These are phyloP conservation scores for Lysandra coridon DNA, from an alignment of 2,888 invertebrate genomes.

Conservation along the genomic window DNA sequence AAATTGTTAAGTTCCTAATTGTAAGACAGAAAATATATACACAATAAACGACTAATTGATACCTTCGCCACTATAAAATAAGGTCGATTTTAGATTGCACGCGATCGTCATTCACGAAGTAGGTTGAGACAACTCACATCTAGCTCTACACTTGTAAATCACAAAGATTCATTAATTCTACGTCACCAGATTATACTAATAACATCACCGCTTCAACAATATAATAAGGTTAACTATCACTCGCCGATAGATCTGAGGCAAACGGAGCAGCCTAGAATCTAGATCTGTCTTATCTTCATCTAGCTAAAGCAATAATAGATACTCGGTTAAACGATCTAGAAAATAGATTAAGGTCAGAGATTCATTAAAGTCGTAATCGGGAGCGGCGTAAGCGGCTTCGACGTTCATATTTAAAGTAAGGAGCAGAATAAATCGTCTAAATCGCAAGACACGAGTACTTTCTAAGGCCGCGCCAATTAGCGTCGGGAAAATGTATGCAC, in stretches of 20 bases:
- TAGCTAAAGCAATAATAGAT: constrained; percentile 22
- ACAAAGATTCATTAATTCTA: constrained; percentile 73
- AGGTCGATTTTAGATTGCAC: constrained; percentile 61
- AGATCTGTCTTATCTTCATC: constrained; percentile 23
- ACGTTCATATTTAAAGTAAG: constrained; percentile 18
- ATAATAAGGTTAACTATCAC: constrained; percentile 24
- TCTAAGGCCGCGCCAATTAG: constrained; percentile 45
- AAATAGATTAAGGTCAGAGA: constrained; percentile 27
- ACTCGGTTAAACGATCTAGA: constrained; percentile 17
- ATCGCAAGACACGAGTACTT: constrained; percentile 36
- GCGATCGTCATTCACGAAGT: constrained; percentile 70
- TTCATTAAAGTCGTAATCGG: constrained; percentile 15
- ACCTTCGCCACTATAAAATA: constrained; percentile 59
- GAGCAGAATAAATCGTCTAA: background rate
- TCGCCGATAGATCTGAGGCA: constrained; percentile 6
- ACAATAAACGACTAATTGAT: constrained; percentile 59
- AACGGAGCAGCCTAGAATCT: constrained; percentile 9
- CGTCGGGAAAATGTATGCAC: constrained; percentile 45
- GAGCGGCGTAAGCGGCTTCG: background rate
- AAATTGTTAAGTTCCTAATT: constrained; percentile 66
- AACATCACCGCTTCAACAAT: background rate
- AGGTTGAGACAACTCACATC: constrained; percentile 77
- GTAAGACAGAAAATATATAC: constrained; percentile 70
- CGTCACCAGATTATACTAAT: constrained; percentile 47
- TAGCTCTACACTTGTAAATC: constrained; percentile 69